phyloP scores from a whole-genome alignment of 2,888 invertebrate species.

The Drosophila nr. perissopoda region DNA sequence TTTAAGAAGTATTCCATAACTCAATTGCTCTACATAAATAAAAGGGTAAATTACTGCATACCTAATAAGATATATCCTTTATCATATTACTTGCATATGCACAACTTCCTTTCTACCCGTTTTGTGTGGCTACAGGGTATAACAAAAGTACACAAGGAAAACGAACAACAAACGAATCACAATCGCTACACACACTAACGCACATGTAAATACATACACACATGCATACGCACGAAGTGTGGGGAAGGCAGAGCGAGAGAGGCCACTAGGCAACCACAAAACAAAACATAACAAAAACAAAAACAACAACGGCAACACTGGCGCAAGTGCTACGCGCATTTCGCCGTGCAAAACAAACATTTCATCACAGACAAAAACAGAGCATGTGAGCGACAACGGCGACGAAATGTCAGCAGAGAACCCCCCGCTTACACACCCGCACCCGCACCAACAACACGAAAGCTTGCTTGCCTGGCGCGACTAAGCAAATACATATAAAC shows the following conservation, averaged over 20 bases:
- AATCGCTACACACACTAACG: conserved; percentile 34
- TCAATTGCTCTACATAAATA: not conserved
- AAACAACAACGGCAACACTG: conserved; percentile 32
- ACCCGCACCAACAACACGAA: conserved; percentile 22
- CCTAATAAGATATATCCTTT: not conserved
- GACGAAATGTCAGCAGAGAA: conserved; percentile 69
- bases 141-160: conserved; percentile 50
- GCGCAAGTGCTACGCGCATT: conserved; percentile 77
- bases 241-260: conserved; percentile 12
- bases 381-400: conserved; percentile 48
- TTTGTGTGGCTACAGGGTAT: conserved; percentile 4
- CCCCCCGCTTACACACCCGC: conserved; percentile 4
- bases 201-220: conserved; percentile 1
- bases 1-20: not conserved
- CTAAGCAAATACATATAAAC: conserved; percentile 73
- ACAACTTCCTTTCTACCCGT: not conserved
- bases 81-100: not conserved
- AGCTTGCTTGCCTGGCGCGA: conserved; percentile 70
- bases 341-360: conserved; percentile 80
- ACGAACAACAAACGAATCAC: conserved; percentile 62
- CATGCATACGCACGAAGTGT: not conserved
- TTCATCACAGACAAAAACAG: conserved; percentile 72
- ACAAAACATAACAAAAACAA: conserved; percentile 59
- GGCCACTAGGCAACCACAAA: conserved; percentile 66
- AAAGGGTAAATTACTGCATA: not conserved